Percentiles rank a stretch among this genome's conserved stretches.
Conservation (phyloP, 35 echinoderm and acorn worm species). For the Antedon bifida region DNA sequence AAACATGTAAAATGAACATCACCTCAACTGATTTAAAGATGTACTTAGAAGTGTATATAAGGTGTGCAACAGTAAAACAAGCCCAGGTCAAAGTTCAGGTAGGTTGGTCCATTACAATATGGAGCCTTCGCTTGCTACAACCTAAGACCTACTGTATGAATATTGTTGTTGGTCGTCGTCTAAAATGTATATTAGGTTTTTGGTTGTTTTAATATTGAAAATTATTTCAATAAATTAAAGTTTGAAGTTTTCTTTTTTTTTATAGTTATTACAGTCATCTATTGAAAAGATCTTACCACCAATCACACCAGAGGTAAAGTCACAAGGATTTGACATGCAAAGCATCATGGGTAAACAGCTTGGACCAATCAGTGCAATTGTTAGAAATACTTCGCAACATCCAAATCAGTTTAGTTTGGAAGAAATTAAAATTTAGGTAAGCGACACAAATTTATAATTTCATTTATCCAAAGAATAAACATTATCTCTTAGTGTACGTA, state of each 20-base stretch:
- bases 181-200: too few relatives aligned
- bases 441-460: too few relatives aligned
- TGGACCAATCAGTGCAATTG: background rate
- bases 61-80: background rate
- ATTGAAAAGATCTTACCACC: background rate
- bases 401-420: background rate
- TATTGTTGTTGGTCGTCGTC: too few relatives aligned
- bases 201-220: too few relatives aligned
- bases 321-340: background rate
- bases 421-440: background rate
- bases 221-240: too few relatives aligned
- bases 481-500: too few relatives aligned
- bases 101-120: background rate
- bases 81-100: background rate
- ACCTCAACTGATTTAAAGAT: background rate
- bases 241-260: too few relatives aligned
- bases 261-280: background rate
- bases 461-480: too few relatives aligned
- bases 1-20: background rate
- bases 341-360: background rate
- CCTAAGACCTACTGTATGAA: too few relatives aligned
- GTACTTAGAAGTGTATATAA: background rate
- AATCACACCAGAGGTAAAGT: background rate
- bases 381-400: background rate
- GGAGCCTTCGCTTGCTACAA: too few relatives aligned